These are phyloP conservation scores for Lordiphosa collinella DNA, from an alignment of 1,140 invertebrate species.

Conservation along the genomic window DNA sequence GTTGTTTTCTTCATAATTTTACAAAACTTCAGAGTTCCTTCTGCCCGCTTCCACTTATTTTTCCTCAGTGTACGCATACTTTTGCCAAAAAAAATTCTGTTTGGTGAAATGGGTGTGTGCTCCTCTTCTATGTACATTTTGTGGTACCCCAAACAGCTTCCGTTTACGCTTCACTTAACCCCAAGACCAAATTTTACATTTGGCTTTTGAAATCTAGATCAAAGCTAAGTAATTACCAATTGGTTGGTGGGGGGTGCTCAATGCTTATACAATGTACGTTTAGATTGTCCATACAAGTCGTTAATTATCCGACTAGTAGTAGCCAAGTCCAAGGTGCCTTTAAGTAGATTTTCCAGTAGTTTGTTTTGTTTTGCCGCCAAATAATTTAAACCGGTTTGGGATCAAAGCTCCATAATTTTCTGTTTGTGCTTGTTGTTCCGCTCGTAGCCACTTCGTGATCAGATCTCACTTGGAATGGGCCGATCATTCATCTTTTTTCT, in stretches of 20 bases:
- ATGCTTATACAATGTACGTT: no score
- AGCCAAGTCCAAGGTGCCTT: conserved; percentile 31
- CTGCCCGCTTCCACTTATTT: no score
- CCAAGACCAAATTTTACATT: no score
- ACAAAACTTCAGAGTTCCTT: no score
- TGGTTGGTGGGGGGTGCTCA: no score
- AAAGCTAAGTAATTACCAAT: no score
- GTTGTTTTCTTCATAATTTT: no score
- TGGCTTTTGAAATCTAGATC: no score
- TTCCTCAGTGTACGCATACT: no score
- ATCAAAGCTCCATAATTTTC: conserved; percentile 24
- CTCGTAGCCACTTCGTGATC: conserved; percentile 25
- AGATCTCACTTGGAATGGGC: conserved; percentile 36
- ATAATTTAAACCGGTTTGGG: conserved; percentile 45
- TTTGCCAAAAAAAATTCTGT: conserved; percentile 12
- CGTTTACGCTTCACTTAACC: no score
- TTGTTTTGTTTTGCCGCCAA: conserved; percentile 38
- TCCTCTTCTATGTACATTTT: background rate
- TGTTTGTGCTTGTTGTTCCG: conserved; percentile 2
- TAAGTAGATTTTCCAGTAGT: conserved; percentile 32
- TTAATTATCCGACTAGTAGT: conserved; percentile 4
- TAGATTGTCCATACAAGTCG: background rate
- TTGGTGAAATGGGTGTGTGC: conserved; percentile 30
- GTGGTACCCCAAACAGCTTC: no score
- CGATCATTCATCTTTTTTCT: conserved; percentile 7